Evolutionary conservation across 2,888 invertebrate species (phyloP).

Genomic region (Tromatobia lineatoria): DNA sequence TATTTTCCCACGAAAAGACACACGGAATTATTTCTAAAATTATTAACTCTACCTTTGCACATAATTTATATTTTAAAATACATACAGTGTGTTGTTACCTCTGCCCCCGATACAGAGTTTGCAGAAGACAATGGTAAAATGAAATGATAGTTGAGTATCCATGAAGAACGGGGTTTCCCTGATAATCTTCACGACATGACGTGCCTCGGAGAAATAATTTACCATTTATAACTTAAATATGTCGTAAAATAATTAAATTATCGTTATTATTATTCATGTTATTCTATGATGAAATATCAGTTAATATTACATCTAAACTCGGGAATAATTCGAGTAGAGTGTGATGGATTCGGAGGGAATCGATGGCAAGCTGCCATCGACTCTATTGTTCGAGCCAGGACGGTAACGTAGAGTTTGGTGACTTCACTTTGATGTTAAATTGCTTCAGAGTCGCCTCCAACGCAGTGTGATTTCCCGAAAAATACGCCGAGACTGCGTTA

Average conservation of each 20-base stretch:
- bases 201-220: conserved; percentile 29
- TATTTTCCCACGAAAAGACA: too few species aligned
- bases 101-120: conserved; percentile 50
- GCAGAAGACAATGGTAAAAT: conserved; percentile 46
- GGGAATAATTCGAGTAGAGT: conserved; percentile 59
- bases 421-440: conserved; percentile 96
- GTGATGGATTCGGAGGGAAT: conserved; percentile 28
- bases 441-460: conserved; percentile 97
- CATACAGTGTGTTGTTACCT: conserved; percentile 45
- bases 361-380: not conserved
- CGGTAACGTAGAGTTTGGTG: conserved; percentile 91
- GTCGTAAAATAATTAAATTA: conserved; percentile 54
- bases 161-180: conserved; percentile 32
- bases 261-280: conserved; percentile 26
- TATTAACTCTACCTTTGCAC: conserved; percentile 32
- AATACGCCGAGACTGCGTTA: conserved; percentile 98
- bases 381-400: conserved; percentile 93
- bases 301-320: conserved; percentile 55
- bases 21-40: too few species aligned
- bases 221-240: conserved; percentile 46
- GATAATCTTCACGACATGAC: conserved; percentile 29
- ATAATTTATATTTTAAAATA: conserved; percentile 63
- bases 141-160: conserved; percentile 18
- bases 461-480: conserved; percentile 97
- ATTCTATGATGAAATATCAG: conserved; percentile 61